Base-by-base conservation (phyloP, 2,888 invertebrate species). In the Stramonita haemastoma region DNA sequence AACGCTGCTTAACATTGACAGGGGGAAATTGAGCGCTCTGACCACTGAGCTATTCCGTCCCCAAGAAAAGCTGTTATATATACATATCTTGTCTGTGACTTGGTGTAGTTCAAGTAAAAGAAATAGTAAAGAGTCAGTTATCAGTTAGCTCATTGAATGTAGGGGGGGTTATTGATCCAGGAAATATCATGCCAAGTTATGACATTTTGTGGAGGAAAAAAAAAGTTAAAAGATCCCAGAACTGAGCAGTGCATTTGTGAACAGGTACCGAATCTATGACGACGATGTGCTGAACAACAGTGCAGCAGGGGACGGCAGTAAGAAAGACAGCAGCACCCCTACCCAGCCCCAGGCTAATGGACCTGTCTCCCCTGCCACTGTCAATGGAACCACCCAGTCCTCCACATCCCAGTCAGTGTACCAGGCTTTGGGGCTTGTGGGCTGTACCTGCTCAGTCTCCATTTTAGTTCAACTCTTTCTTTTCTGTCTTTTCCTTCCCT, bases 231-330 rank as follows among this genome's bases (percentile, higher is more conserved):
- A 22, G 0, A 66, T 66, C 22, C 46, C 46, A 46, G 8, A 46
- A 46, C 8, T 46, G 2, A 46, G 2, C 4, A 5, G 46, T 46
- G 2, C 46, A 46, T 46, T 66, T 46, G 46, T 70, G 70, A 34
- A 1, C 91, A 95, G 95, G 91, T 95, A 95, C 90, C 91, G 95
- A 88, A 95, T 95, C 89, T 95, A 95, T 92, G 95, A 95, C 90
- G 95, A 95, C 56, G 95, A 95, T 89, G 95, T 95, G 22, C 91
- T 94, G 70, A 94, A 94, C 89, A 93, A 93, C 60, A 92, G 81
- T 26, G 6, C 46, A 46, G 90, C n/a, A 94, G 94, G 91, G 93
- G 93, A 13, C 89, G 91, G 29, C 93, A 92, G 86, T 89, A 70
- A 91, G 66, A 88, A 92, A 29, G 91, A 92, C 84, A 77, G 66